Percentiles rank a stretch among this genome's conserved stretches.
These are phyloP conservation scores for Pachypanchax playfairii DNA, from an alignment of 2,113 vertebrate genomes.

Conservation along the genomic window DNA sequence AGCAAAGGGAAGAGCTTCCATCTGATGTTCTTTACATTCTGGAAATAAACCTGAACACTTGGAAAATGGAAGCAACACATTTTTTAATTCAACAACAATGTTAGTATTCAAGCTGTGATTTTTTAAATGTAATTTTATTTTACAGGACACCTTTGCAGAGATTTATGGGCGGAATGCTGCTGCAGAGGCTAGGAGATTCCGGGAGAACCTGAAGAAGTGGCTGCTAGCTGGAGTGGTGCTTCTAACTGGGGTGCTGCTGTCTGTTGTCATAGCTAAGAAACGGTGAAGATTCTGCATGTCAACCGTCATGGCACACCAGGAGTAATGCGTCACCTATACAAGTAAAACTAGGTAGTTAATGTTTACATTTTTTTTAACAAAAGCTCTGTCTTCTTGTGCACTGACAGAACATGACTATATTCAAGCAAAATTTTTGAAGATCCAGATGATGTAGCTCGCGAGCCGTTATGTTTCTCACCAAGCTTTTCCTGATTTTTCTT, in stretches of 20 bases:
- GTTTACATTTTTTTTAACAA: constrained; percentile 71
- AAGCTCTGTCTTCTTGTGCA: constrained; percentile 61
- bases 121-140: background rate
- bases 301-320: background rate
- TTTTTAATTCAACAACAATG: too few species aligned
- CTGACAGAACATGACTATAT: constrained; percentile 46
- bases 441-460: constrained; percentile 58
- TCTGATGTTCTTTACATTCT: background rate
- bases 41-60: background rate
- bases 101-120: background rate
- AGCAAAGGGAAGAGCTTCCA: background rate
- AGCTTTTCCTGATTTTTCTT: constrained; percentile 29
- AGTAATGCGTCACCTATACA: constrained; percentile 39
- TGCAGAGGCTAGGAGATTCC: constrained; percentile 38
- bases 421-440: constrained; percentile 27
- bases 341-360: constrained; percentile 41
- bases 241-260: constrained; percentile 55
- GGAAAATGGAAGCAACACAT: background rate
- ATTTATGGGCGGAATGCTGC: constrained; percentile 60
- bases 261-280: constrained; percentile 54
- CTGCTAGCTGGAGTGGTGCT: constrained; percentile 45
- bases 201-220: constrained; percentile 49
- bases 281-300: constrained; percentile 34
- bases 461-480: constrained; percentile 35
- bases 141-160: constrained; percentile 66